phyloP scores from a whole-genome alignment of 2,113 vertebrate genomes.

The Aleadryas rufinucha region DNA sequence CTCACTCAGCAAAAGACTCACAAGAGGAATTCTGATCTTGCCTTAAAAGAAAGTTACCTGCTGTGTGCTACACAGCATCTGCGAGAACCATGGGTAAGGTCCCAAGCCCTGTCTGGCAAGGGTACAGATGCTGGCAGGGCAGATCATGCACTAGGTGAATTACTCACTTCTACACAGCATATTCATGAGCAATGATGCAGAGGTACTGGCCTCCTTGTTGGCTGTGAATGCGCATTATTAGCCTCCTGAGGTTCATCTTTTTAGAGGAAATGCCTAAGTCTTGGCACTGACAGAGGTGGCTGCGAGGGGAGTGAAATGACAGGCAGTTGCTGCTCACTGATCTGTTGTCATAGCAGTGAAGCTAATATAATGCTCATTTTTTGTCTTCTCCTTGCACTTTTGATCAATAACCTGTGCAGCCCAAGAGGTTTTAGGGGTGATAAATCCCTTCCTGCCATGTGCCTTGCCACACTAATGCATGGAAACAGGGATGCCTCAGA shows the following conservation, averaged over 20 bases:
- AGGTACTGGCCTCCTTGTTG: background rate
- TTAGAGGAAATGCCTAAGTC: background rate
- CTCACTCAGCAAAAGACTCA: background rate
- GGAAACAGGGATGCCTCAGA: background rate
- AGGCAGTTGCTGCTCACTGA: background rate
- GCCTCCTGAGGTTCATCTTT: background rate
- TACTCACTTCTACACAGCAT: background rate
- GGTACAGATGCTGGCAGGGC: rapidly evolving
- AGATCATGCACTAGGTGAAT: background rate
- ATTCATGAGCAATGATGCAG: background rate
- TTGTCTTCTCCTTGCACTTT: background rate
- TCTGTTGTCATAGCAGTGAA: background rate
- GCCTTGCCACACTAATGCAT: background rate
- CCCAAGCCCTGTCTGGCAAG: background rate
- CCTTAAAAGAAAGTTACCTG: background rate
- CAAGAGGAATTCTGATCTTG: background rate
- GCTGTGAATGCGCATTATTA: background rate
- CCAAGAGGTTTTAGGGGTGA: background rate
- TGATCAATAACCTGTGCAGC: background rate
- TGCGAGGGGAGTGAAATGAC: background rate
- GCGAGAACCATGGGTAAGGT: background rate
- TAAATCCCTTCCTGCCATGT: background rate
- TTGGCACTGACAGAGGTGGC: background rate
- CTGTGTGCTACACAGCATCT: background rate
- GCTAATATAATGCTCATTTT: background rate